Percentiles rank a stretch among this genome's conserved stretches.
Evolutionary conservation across 2,888 invertebrate genomes (phyloP).

Genomic region (Caprella mutica): DNA sequence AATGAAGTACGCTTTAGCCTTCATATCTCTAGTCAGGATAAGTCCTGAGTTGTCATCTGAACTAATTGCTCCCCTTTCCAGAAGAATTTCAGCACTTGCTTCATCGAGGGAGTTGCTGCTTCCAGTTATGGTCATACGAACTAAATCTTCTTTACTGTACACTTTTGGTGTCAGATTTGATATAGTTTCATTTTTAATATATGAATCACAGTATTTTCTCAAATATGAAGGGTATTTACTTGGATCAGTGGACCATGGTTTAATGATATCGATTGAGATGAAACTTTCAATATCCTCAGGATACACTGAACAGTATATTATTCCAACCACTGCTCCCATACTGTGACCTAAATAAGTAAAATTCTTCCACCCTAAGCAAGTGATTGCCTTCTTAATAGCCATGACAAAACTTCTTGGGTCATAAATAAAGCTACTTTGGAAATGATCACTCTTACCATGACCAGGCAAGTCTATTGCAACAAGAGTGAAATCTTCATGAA

Average conservation of each 20-base stretch:
- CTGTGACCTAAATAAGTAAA: constrained; percentile 35
- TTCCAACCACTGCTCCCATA: constrained; percentile 40
- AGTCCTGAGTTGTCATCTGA: constrained; percentile 11
- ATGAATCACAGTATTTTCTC: constrained; percentile 15
- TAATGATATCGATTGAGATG: constrained; percentile 35
- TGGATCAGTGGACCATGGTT: constrained; percentile 16
- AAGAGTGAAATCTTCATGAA: constrained; percentile 15
- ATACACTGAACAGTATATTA: constrained; percentile 39
- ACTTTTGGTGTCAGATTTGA: constrained; percentile 11
- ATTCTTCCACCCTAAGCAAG: constrained; percentile 35
- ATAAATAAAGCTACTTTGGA: constrained; percentile 19
- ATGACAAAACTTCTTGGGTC: constrained; percentile 22
- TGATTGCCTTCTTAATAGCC: constrained; percentile 22
- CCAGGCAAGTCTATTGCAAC: constrained; percentile 27
- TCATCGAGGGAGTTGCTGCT: constrained; percentile 26
- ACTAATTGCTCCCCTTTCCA: constrained; percentile 20
- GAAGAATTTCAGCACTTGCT: constrained; percentile 17
- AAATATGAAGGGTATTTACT: constrained; percentile 10
- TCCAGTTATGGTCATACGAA: constrained; percentile 17
- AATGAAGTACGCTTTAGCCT: constrained; percentile 22
- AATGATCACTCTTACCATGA: constrained; percentile 26
- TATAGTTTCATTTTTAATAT: constrained; percentile 26
- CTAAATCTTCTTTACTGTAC: constrained; percentile 21
- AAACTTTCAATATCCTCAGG: constrained; percentile 39
- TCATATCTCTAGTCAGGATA: constrained; percentile 19